Conservation (phyloP, 2,888 invertebrate genomes). For the Lasioglossum oenotherae region DNA sequence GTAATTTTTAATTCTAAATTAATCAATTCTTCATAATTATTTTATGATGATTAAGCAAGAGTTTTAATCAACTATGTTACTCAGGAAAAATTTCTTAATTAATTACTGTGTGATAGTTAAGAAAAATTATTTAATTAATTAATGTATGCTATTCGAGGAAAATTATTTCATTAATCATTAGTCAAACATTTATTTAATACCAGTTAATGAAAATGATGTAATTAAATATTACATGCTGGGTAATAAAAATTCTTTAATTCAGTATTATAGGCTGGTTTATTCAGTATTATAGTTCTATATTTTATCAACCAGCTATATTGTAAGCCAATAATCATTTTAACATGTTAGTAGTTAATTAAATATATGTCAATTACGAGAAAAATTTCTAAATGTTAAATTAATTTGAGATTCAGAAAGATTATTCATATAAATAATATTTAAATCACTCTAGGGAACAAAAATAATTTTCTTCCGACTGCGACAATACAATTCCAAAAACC, state of each 20-base stretch:
- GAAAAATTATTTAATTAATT: background rate
- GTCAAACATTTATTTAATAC: background rate
- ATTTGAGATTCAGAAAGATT: background rate
- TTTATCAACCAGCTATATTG: background rate
- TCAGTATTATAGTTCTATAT: background rate
- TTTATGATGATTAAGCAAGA: background rate
- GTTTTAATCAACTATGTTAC: background rate
- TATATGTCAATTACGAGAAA: background rate
- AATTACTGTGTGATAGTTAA: background rate
- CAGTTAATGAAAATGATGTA: background rate
- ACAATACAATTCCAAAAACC: background rate
- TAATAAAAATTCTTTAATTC: background rate
- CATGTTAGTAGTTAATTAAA: background rate
- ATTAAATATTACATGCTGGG: background rate
- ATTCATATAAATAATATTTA: background rate
- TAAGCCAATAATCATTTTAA: background rate
- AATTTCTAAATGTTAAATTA: background rate
- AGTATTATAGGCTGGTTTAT: background rate
- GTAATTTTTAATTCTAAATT: background rate
- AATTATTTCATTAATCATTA: background rate
- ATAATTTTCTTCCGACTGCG: background rate
- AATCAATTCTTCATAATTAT: background rate
- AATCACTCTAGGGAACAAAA: background rate
- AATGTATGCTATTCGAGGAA: background rate
- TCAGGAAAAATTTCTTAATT: too few species aligned